Base-by-base conservation (phyloP, 1,140 invertebrate species). In the Cotesia typhae region DNA sequence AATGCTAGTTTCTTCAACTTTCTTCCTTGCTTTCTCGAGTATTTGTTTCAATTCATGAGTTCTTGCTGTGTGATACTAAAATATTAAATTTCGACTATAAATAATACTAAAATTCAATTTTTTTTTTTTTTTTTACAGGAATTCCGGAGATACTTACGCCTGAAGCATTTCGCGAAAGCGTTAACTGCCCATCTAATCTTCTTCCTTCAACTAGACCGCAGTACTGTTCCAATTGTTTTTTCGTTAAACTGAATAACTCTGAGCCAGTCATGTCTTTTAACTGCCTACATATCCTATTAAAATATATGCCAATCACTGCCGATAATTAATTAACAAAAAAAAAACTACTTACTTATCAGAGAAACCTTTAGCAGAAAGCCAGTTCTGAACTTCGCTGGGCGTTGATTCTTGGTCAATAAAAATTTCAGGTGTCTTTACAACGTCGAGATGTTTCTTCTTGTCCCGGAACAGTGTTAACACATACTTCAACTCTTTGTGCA, bases 311-410 rank as follows among this genome's bases (percentile, higher is more conserved):
- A 55, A n/a, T 55, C 14, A 14, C n/a, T 55, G 12, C 53, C n/a
- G 17, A 55, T 17, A 9, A 14, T 12, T 55, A 14, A 55, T 68
- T 53, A 17, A 52, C 5, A n/a, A 14, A 41, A 17, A 63, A 65
- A 55, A 64, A 51, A 57, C 12, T 41, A 5, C 68, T 2, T 83
- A 89, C 76, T 85, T 84, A 20, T 90, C 84, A 53, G 90, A 90
- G 84, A 96, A 96, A 47, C 91, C 91, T 83, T 95, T 96, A 4
- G 88, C 89, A 65, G 89, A 86, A 6, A 96, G 84, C 94, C 94
- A 96, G 36, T 89, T 85, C 74, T 91, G 90, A 4, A 96, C 92
- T 79, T 96, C 93, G 1, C 82, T 76, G 0, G 89, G 84, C 28
- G 84, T 88, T 0, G 92, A 93, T 55, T 87, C 78, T 74, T 92